Base-by-base conservation (phyloP, 2,797 vertebrate genomes). In the Dicrostonyx torquatus region DNA sequence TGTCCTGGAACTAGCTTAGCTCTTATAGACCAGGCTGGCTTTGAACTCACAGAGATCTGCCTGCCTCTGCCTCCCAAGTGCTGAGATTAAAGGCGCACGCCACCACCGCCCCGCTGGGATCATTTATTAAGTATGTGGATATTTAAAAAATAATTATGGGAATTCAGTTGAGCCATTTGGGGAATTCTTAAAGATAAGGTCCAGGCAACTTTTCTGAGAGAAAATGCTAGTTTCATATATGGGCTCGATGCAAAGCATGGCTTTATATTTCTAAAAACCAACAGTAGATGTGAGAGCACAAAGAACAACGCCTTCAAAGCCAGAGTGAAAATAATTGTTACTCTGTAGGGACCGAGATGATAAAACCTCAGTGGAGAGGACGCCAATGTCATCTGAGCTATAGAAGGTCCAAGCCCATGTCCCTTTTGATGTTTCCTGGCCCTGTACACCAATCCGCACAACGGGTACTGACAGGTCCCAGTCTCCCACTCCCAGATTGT, bases 251-350 rank as follows among this genome's bases (percentile, higher is more conserved):
- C n/a, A 89, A 40, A 89, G 58, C 82, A 43, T 31, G 34, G n/a
- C 62, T 95, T 89, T 84, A 18, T 18, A 50, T 24, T 88, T 90
- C 87, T 86, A 53, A 89, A 89, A 94, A 75, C 50, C 34, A 94
- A 75, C 26, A 53, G 31, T 4, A 53, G 75, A 53, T 82, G 62
- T 22, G 48, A 78, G 75, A 53, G 68, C 15, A 58, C 62, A 90
- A 86, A 95, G 29, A 83, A 13, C 4, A 48, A 58, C 10, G 14
- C 22, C 80, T 94, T 91, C 37, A 82, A 88, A 78, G 45, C 83
- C 20, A 18, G 37, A 76, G 45, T 55, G 43, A 94, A 70, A 93
- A 77, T 26, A 1, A 90, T 62, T 64, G 88, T 58, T 17, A 73
- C 58, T 60, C 18, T 68, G 8, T 90, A 84, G 64, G 55, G 58